These are phyloP conservation scores for Micromesistius poutassou DNA, from an alignment of 2,797 vertebrate genomes.

Conservation along the genomic window DNA sequence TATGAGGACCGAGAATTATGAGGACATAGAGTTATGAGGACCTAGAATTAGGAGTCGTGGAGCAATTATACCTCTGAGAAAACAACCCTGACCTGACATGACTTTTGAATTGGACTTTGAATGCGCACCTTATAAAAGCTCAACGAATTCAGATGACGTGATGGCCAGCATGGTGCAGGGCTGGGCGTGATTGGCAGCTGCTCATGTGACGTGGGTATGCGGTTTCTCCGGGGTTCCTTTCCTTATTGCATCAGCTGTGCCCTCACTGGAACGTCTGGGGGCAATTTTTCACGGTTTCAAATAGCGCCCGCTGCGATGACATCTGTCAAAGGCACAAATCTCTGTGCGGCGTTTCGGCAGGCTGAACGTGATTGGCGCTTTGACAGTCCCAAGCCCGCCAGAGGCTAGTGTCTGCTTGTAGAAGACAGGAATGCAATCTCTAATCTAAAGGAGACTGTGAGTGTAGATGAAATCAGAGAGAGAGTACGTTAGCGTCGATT, in stretches of 20 bases:
- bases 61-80: not conserved
- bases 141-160: not conserved
- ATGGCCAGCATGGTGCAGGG: too few relatives aligned
- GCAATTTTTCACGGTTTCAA: not conserved
- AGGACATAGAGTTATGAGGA: too few relatives aligned
- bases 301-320: constrained; percentile 13
- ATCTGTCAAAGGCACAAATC: constrained; percentile 32
- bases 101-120: not conserved
- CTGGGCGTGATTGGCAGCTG: too few relatives aligned
- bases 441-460: not conserved
- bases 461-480: too few relatives aligned
- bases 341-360: not conserved
- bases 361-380: not conserved
- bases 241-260: not conserved
- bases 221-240: constrained; percentile 25
- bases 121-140: not conserved
- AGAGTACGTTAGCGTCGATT: not conserved
- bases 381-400: not conserved
- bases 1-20: too few relatives aligned
- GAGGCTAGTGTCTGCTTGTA: too few relatives aligned
- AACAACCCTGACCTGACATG: not conserved
- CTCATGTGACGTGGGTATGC: constrained; percentile 16
- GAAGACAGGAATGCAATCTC: not conserved
- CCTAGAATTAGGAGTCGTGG: too few relatives aligned
- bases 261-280: not conserved